Conservation (phyloP, 2,888 invertebrate species). For the Meteorus cinctellus region DNA sequence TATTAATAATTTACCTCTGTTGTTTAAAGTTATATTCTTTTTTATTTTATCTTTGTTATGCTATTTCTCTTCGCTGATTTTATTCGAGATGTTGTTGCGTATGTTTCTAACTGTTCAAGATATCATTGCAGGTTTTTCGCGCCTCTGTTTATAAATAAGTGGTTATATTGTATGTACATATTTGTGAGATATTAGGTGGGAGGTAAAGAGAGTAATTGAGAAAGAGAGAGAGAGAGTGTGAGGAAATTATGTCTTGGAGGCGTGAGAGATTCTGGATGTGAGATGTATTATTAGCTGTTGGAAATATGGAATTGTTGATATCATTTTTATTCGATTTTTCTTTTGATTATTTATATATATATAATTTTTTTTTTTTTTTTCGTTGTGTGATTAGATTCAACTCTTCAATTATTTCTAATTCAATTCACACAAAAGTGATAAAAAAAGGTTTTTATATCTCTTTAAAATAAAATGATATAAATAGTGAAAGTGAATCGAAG, state of each 20-base stretch:
- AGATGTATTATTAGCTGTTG: constrained; percentile 20
- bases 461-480: neutral
- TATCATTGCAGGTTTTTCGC: constrained; percentile 42
- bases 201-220: neutral
- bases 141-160: constrained; percentile 21
- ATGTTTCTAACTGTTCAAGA: constrained; percentile 34
- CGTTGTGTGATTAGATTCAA: neutral
- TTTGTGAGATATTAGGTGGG: too few relatives aligned
- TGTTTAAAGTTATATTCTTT: neutral
- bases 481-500: constrained; percentile 21
- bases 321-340: neutral
- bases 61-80: constrained; percentile 23
- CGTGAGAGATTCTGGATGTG: constrained; percentile 28
- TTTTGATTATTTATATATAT: neutral
- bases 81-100: constrained; percentile 34
- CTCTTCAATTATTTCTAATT: too few relatives aligned
- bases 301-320: neutral
- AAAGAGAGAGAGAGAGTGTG: neutral
- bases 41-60: constrained; percentile 30
- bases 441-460: too few relatives aligned
- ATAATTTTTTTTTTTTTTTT: neutral
- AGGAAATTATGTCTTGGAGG: constrained; percentile 25
- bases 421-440: too few relatives aligned
- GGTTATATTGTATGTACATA: neutral
- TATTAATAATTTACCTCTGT: constrained; percentile 9